Conservation (phyloP, 2,113 vertebrate genomes). For the Cettia cetti region DNA sequence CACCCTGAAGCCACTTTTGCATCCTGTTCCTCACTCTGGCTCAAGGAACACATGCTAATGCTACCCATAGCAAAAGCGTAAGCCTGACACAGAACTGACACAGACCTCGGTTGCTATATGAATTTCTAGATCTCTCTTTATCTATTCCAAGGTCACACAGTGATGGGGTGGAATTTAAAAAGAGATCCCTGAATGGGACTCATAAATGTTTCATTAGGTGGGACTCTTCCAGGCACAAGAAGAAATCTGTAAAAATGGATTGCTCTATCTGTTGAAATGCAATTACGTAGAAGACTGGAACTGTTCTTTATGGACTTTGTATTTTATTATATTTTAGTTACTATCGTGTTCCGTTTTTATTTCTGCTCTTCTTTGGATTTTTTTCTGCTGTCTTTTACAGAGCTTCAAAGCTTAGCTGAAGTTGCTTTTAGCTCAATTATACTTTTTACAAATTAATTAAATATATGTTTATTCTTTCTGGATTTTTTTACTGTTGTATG, state of each 20-base stretch:
- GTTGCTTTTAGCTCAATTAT: not conserved
- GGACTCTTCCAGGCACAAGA: not conserved
- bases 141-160: not conserved
- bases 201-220: not conserved
- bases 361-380: not conserved
- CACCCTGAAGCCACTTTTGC: not conserved
- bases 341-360: rapidly evolving
- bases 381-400: not conserved
- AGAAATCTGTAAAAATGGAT: not conserved
- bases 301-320: not conserved
- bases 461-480: not conserved
- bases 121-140: not conserved
- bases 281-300: not conserved
- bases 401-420: not conserved
- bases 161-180: not conserved
- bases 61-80: not conserved
- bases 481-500: not conserved
- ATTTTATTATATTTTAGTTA: not conserved
- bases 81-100: not conserved
- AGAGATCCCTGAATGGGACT: not conserved
- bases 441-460: not conserved
- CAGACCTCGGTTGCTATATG: not conserved
- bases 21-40: not conserved
- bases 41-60: not conserved
- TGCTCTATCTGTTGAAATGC: not conserved